A percentile compares a stretch with the other conserved stretches of the same genome.
phyloP scores from a whole-genome alignment of 2,888 invertebrate species.

The Danaus chrysippus region DNA sequence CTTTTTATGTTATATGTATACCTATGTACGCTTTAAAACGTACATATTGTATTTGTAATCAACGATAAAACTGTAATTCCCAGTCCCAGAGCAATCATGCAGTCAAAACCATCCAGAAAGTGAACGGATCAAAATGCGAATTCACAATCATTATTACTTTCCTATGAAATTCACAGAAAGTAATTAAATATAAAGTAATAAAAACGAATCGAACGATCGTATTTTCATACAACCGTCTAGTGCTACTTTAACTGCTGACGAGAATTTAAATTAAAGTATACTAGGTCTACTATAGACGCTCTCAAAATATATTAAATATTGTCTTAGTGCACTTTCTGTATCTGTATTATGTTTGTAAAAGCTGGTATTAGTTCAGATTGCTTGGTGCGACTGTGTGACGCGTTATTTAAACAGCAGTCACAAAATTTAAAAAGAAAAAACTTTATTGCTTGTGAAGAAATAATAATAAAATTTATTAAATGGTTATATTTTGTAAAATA shows the following conservation, averaged over 20 bases:
- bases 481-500: background rate
- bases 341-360: slow-evolving; percentile 33
- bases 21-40: background rate
- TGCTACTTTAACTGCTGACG: background rate
- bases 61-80: background rate
- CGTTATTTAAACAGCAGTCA: slow-evolving; percentile 28
- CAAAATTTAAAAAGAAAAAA: slow-evolving; percentile 14
- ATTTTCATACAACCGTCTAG: no score
- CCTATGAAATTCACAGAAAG: background rate
- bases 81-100: slow-evolving; percentile 1
- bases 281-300: slow-evolving; percentile 21
- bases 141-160: background rate
- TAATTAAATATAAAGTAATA: background rate
- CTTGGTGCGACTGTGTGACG: slow-evolving; percentile 15
- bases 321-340: slow-evolving; percentile 32
- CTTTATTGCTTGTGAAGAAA: background rate
- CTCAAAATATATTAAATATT: slow-evolving; percentile 25
- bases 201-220: no score
- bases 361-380: slow-evolving; percentile 34
- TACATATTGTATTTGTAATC: background rate
- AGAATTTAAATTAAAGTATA: slow-evolving; percentile 2
- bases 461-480: background rate
- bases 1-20: no score
- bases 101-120: background rate
- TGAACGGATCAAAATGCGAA: slow-evolving; percentile 1